Base-by-base conservation (phyloP, 2,888 invertebrate genomes). In the Meta bourneti region DNA sequence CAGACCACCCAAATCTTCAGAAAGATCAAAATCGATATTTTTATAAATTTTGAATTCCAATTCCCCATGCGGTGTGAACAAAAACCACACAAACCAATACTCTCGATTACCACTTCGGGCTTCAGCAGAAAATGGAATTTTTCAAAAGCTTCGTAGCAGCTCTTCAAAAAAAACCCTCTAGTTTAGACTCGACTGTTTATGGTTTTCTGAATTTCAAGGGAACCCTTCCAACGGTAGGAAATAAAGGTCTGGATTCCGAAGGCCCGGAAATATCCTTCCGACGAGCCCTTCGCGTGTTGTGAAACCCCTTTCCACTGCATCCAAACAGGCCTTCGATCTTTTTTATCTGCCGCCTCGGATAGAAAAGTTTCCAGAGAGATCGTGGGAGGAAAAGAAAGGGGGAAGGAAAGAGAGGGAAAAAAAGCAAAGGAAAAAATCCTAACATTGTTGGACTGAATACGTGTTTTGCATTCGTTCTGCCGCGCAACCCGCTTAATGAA, bases 381-480 rank as follows among this genome's bases (percentile, higher is more conserved):
- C 48, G 80, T 48, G 48, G 80, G 51, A 82, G 81, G 71, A 82
- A 82, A 82, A 82, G 20, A 77, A 49, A 61, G 34, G 74, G 69
- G 20, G 19, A 75, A 69, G 69, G 61, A 11, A 81, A 61, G 19
- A 61, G 13, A 34, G 34, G 51, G 49, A 49, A 70, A 86, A 79
- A 87, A 79, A n/a, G 78, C 6, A 77, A 61, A 54, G 8, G 16
- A 70, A 52, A 52, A 70, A 70, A 74, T 52, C 54, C 52, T n/a
- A 74, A 34, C 72, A 74, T 87, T 52, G 61, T 86, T 86, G 69
- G 48, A 20, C 16, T 69, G 19, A 86, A 81, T 88, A 91, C 91
- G 91, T 91, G 91, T 91, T 87, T 91, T 87, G 87, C 87, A 91
- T 91, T 86, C 72, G 61, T 89, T 90, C 74, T 81, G 75, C 79